phyloP scores from a whole-genome alignment of 1,140 invertebrate genomes.

The Eulimnadia texana region DNA sequence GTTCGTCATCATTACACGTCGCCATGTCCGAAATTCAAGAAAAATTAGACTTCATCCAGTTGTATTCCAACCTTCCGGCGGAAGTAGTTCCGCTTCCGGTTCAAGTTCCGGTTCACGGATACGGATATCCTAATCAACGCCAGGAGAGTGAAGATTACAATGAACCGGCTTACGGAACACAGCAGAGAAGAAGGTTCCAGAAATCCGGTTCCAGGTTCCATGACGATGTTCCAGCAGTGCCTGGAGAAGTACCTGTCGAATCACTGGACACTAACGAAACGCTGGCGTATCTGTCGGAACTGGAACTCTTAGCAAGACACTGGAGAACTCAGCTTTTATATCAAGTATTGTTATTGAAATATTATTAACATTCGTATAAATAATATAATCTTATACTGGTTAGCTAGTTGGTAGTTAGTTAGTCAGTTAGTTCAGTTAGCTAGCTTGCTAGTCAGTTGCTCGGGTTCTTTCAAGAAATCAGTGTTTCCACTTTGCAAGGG shows the following conservation, averaged over 20 bases:
- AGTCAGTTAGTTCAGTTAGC: too few relatives aligned
- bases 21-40: slow-evolving; percentile 13
- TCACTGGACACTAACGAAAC: slow-evolving; percentile 14
- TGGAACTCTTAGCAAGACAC: slow-evolving; percentile 18
- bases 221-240: not conserved
- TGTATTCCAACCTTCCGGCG: not conserved
- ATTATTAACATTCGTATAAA: too few relatives aligned
- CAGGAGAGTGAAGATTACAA: not conserved
- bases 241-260: slow-evolving; percentile 1
- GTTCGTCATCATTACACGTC: slow-evolving; percentile 10
- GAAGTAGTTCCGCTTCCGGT: not conserved
- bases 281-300: slow-evolving; percentile 17
- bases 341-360: too few relatives aligned
- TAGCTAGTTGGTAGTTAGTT: too few relatives aligned
- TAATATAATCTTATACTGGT: too few relatives aligned
- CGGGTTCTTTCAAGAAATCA: too few relatives aligned
- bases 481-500: too few relatives aligned
- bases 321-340: slow-evolving; percentile 16
- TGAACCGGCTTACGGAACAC: not conserved
- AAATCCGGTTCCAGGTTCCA: not conserved
- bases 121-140: not conserved
- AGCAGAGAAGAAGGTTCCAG: not conserved
- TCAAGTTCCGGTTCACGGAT: slow-evolving; percentile 1
- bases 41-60: slow-evolving; percentile 1
- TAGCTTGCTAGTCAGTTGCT: too few relatives aligned